phyloP scores from a whole-genome alignment of 2,113 vertebrate species.

The Nansenia antarctica region DNA sequence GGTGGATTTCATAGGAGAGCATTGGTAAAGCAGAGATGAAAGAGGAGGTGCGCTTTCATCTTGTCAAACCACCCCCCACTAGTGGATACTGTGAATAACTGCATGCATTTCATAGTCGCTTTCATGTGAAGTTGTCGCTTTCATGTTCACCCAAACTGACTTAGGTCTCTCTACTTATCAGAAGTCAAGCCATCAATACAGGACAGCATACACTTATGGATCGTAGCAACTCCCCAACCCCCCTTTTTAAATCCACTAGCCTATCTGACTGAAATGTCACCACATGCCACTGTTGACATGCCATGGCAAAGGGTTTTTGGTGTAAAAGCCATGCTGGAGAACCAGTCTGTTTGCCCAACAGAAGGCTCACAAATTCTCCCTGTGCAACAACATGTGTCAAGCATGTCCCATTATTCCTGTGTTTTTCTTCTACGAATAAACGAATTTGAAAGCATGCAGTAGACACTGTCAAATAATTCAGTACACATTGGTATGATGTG shows the following conservation, averaged over 20 bases:
- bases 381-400: no score
- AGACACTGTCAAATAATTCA: background rate
- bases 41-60: background rate
- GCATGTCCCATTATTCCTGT: background rate
- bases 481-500: constrained; percentile 23
- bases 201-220: background rate
- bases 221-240: background rate
- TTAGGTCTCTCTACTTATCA: background rate
- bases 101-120: background rate
- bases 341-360: background rate
- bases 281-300: background rate
- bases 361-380: background rate
- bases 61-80: background rate
- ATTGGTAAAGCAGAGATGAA: no score
- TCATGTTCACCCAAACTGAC: background rate
- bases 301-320: background rate
- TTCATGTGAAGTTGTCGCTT: background rate
- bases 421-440: no score
- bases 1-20: background rate
- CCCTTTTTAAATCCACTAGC: background rate
- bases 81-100: background rate
- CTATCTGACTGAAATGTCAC: background rate
- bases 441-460: background rate
- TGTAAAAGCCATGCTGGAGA: background rate
- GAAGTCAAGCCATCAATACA: background rate